Evolutionary conservation across 2,888 invertebrate species (phyloP).

Genomic region (Drosophila quinaria): DNA sequence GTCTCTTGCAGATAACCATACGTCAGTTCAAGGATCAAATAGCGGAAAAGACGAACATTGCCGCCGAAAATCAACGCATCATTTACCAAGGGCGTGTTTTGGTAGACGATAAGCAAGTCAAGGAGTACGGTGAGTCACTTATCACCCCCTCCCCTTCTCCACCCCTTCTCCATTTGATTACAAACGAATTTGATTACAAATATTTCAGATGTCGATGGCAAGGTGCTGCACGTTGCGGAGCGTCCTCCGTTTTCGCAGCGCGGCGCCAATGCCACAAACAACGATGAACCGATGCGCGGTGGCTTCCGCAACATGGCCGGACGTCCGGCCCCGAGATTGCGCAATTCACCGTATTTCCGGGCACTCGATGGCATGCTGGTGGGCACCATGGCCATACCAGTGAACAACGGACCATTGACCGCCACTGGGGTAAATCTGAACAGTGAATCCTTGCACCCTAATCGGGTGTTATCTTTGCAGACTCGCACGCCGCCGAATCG

Average conservation of each 20-base stretch:
- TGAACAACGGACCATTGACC: conserved; percentile 69
- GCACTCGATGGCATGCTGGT: conserved; percentile 85
- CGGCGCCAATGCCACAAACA: conserved; percentile 72
- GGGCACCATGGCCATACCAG: conserved; percentile 86
- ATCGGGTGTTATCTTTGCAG: conserved; percentile 30
- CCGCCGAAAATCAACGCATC: conserved; percentile 93
- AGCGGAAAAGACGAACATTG: conserved; percentile 91
- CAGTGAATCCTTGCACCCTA: not conserved
- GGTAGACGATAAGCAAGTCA: conserved; percentile 93
- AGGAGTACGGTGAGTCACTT: conserved; percentile 91
- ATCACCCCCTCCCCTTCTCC: too few relatives aligned
- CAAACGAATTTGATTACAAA: not conserved
- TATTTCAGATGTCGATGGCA: conserved; percentile 92
- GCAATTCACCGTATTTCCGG: conserved; percentile 83
- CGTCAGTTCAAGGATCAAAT: conserved; percentile 93
- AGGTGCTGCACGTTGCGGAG: conserved; percentile 96
- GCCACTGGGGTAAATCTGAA: conserved; percentile 44
- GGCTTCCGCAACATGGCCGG: conserved; percentile 84
- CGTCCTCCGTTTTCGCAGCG: conserved; percentile 91
- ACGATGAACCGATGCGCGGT: conserved; percentile 80
- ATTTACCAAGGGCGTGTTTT: conserved; percentile 98
- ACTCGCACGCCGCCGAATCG: conserved; percentile 79
- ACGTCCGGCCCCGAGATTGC: conserved; percentile 73
- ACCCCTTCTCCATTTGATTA: not conserved
- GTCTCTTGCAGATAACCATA: conserved; percentile 89